Percentiles rank a stretch among this genome's conserved stretches.
Evolutionary conservation across 2,113 vertebrate species (phyloP).

Genomic region (Poeciliopsis prolifica): DNA sequence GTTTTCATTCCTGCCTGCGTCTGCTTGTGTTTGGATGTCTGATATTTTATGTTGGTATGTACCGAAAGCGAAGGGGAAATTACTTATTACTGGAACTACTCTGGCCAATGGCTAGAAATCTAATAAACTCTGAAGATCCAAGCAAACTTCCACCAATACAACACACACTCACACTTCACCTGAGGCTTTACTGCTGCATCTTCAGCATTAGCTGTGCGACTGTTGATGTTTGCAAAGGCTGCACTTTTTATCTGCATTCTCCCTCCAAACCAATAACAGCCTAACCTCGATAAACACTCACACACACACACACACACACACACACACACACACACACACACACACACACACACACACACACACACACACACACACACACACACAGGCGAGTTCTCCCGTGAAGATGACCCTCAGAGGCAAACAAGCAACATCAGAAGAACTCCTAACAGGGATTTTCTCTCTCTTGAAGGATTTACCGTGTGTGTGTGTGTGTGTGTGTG

Average conservation of each 20-base stretch:
- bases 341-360: not conserved
- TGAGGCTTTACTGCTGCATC: conserved; percentile 30
- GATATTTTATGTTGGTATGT: not conserved
- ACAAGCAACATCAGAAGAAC: too few relatives aligned
- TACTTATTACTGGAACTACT: conserved; percentile 30
- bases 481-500: too few relatives aligned
- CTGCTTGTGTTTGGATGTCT: not conserved
- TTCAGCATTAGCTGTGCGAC: conserved; percentile 42
- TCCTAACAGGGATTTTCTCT: too few relatives aligned
- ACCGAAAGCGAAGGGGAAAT: not conserved
- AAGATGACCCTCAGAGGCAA: too few relatives aligned
- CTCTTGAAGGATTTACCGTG: too few relatives aligned
- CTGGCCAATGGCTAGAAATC: conserved; percentile 50
- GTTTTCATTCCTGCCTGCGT: conserved; percentile 4
- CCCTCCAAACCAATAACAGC: conserved; percentile 44
- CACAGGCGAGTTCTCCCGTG: too few relatives aligned
- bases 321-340: not conserved
- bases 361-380: too few relatives aligned
- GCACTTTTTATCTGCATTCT: conserved; percentile 55
- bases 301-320: conserved; percentile 15
- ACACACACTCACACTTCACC: conserved; percentile 30
- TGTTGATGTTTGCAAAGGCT: conserved; percentile 51
- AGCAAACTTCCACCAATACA: conserved; percentile 5
- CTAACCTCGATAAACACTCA: conserved; percentile 20
- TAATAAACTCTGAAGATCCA: conserved; percentile 45